These are phyloP conservation scores for Camelus dromedarius DNA, from an alignment of 2,113 vertebrate genomes.

Conservation along the genomic window DNA sequence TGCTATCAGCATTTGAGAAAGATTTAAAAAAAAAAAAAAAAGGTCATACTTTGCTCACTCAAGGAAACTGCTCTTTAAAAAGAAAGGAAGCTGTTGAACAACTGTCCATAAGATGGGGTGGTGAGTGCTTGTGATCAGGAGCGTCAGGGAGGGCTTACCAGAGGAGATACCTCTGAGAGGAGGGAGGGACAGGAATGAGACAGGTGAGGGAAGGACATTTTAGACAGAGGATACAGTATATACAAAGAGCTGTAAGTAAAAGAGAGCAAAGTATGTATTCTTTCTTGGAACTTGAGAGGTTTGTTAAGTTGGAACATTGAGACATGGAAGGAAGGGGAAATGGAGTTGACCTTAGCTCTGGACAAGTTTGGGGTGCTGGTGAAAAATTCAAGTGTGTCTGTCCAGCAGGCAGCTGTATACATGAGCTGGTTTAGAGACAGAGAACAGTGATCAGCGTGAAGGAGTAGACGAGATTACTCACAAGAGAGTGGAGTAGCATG, in stretches of 20 bases:
- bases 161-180: background rate
- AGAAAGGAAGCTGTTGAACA: background rate
- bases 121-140: background rate
- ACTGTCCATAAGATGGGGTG: background rate
- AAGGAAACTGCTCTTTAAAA: constrained; percentile 30
- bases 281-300: background rate
- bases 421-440: background rate
- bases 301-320: background rate
- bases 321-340: background rate
- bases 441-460: background rate
- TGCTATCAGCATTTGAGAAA: background rate
- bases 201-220: background rate
- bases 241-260: background rate
- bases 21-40: background rate
- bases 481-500: background rate
- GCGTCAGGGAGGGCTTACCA: background rate
- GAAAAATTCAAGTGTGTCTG: background rate
- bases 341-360: background rate
- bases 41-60: background rate
- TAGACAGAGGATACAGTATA: background rate
- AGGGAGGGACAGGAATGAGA: background rate
- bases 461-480: background rate
- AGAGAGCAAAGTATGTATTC: background rate
- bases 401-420: background rate
- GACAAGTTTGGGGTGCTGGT: background rate